Conservation (phyloP, 2,113 vertebrate species). For the Oryzias celebensis region DNA sequence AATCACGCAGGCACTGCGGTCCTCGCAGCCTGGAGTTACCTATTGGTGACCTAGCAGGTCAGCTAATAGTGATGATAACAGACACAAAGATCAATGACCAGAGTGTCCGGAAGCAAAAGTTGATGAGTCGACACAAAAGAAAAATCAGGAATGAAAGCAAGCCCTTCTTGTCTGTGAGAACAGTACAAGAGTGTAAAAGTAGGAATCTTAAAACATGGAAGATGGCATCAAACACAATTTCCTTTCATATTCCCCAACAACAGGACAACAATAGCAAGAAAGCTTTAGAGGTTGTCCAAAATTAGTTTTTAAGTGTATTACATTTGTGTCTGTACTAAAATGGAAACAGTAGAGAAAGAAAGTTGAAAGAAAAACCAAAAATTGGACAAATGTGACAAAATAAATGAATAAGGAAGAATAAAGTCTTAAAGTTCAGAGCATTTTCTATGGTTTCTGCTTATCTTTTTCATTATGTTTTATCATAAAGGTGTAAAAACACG, state of each 20-base stretch:
- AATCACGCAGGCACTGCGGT: too few relatives aligned
- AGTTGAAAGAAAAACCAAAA: conserved; percentile 27
- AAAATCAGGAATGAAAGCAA: conserved; percentile 31
- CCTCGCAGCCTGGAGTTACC: too few relatives aligned
- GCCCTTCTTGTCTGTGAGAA: conserved; percentile 24
- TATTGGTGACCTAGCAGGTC: conserved; percentile 38
- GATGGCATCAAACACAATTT: too few relatives aligned
- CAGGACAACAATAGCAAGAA: too few relatives aligned
- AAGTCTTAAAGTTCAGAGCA: background rate
- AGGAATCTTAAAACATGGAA: too few relatives aligned
- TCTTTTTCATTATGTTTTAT: background rate
- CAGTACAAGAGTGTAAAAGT: conserved; percentile 7
- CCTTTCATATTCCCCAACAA: too few relatives aligned
- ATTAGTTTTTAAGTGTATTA: too few relatives aligned
- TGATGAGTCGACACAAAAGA: conserved; percentile 25
- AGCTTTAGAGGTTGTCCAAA: too few relatives aligned
- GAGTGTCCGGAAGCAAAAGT: background rate
- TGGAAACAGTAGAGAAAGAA: conserved; percentile 50
- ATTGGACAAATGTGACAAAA: conserved; percentile 41
- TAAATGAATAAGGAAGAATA: conserved; percentile 38
- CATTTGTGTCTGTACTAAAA: conserved; percentile 43
- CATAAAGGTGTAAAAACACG: background rate
- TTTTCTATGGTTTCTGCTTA: background rate
- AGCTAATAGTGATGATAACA: conserved; percentile 64
- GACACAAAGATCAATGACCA: conserved; percentile 51